Base-by-base conservation (phyloP, 1,140 invertebrate genomes). In the Conopomorpha cramerella region DNA sequence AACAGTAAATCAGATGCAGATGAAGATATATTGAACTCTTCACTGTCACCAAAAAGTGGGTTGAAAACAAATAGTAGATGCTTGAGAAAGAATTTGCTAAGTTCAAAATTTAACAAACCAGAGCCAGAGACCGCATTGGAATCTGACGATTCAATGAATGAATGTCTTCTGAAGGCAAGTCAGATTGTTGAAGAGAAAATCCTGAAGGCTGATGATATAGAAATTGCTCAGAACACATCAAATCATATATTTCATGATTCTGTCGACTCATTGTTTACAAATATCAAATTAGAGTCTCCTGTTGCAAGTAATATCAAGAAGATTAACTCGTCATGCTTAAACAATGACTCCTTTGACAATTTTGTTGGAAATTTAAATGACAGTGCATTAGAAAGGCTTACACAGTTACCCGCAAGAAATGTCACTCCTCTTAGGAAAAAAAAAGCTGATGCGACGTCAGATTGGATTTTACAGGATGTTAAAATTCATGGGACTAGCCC, bases 131-230 rank as follows among this genome's bases (percentile, higher is more conserved):
- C 42, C 42, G 58, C 63, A 4, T 45, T 76, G 27, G 77, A 78
- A 50, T 78, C 70, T 25, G 77, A 79, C 46, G 72, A 79, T 54
- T 79, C 73, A 25, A 68, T 78, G 53, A 78, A 79, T 60, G 77
- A 79, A 47, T 73, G 57, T 45, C 46, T 79, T 30, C 41, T 78
- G 16, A 67, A 65, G 56, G 72, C 67, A 13, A 78, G 67, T 51
- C 77, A 79, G 49, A 45, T 67, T 30, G 63, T 73, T 6, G 77
- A 79, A 52, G 60, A 71, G 36, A 68, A 64, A 29, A 45, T 68
- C 10, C 40, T 61, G 26, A 53, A 49, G 23, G 25, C 41, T 43
- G 43, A 54, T 36, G 27, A 34, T 8, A 38, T 36, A 19, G 34
- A 43, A 30, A 16, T 43, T 19, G 63, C 54, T 6, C 4, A 23